Evolutionary conservation across 2,113 vertebrate species (phyloP), one percentile per base, ranked within the genome.

Genomic region (Sinocyclocheilus anshuiensis): DNA sequence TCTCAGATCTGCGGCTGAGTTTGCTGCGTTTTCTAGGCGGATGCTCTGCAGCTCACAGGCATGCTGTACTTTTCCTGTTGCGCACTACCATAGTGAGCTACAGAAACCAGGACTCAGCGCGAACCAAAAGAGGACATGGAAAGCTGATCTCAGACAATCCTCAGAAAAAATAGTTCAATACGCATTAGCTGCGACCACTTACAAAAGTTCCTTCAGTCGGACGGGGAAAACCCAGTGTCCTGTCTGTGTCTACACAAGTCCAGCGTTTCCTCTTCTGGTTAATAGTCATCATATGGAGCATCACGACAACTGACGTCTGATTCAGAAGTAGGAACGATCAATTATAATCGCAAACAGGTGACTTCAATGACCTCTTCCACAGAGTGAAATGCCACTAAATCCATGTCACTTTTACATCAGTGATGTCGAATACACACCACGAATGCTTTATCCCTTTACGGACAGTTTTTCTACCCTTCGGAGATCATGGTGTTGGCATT

Each of bases 41-140:
- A 88, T 85, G 87, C 71, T 22, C 78, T 88, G 83, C 87, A 88
- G 72, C 69, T 67, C 57, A 85, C 48, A 82, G 6, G 6, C 63
- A 33, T 10, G 26, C 45, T 86, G 77, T 77, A 74, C 45, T 71
- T 72, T 80, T 72, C 77, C 85, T 81, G 65, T 86, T 24, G 55
- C 3, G 85, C n/a, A 29, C 15, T 53, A 53, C 80, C 26, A n/a
- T 45, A 72, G 29, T 16, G 33, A 81, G 12, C 65, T 59, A 82
- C 42, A 77, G 57, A 61, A 79, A 79, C 61, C 81, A n/a, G 53
- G 74, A 87, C 75, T 55, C 71, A 86, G 78, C 18, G 29, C 13
- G 53, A 16, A 48, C 33, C 13, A 39, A 75, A 48, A 42, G 72
- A 87, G 59, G 33, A 76, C 50, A 20, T 22, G 80, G 76, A 77